Conservation (phyloP, 2,888 invertebrate genomes). For the Petrophora chlorosata region DNA sequence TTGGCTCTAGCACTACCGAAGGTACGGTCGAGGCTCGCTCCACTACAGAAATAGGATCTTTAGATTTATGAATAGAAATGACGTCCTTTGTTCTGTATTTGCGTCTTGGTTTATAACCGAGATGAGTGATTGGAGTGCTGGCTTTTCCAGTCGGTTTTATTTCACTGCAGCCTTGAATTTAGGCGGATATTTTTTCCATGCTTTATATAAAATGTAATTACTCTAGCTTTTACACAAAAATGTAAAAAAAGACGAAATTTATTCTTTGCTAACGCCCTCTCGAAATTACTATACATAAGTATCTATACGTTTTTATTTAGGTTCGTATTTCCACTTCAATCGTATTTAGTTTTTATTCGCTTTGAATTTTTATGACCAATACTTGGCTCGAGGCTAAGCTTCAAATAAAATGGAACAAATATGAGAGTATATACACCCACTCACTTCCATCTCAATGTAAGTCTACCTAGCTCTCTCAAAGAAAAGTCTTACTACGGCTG, state of each 20-base stretch:
- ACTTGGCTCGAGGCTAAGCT: neutral
- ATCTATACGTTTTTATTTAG: too few species aligned
- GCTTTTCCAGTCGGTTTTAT: neutral
- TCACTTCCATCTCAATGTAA: conserved; percentile 11
- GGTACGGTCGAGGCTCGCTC: conserved; percentile 18
- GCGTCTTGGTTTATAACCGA: conserved; percentile 15
- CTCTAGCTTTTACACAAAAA: too few species aligned
- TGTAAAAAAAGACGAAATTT: too few species aligned
- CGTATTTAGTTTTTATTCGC: too few species aligned
- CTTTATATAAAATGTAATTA: too few species aligned
- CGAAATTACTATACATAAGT: too few species aligned
- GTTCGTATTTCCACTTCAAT: too few species aligned
- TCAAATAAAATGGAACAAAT: neutral
- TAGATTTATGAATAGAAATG: conserved; percentile 29
- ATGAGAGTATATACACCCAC: neutral
- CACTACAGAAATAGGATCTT: conserved; percentile 18
- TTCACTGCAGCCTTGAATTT: neutral
- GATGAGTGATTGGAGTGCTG: conserved; percentile 1
- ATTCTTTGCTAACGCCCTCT: too few species aligned
- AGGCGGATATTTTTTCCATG: too few species aligned
- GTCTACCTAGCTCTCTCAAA: conserved; percentile 12
- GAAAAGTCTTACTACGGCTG: conserved; percentile 16
- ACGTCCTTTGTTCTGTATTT: conserved; percentile 22
- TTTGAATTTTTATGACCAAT: too few species aligned
- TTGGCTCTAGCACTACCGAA: conserved; percentile 30